Evolutionary conservation across 2,797 vertebrate species (phyloP).

Genomic region (Acipenser oxyrinchus): DNA sequence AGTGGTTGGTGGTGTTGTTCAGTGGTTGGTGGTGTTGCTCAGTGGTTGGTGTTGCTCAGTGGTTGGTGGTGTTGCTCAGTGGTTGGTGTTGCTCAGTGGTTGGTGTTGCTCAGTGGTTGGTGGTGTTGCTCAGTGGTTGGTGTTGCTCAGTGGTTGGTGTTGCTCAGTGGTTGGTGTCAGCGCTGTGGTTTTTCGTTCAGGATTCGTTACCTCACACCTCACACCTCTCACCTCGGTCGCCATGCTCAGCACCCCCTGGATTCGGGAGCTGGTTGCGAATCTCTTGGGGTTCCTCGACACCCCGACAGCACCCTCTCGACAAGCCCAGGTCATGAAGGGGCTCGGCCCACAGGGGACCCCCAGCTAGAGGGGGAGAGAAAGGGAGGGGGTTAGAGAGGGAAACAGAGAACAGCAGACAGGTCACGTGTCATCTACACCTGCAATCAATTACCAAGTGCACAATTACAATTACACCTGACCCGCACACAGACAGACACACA

Average conservation of each 20-base stretch:
- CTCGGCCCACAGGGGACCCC: slow-evolving; percentile 82
- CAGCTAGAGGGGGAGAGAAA: slow-evolving; percentile 45
- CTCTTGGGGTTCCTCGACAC: slow-evolving; percentile 64
- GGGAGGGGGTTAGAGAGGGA: too few species aligned
- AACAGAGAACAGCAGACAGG: neutral
- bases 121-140: too few species aligned
- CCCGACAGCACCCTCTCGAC: slow-evolving; percentile 62
- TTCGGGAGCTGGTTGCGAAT: slow-evolving; percentile 72
- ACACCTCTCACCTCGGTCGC: slow-evolving; percentile 64
- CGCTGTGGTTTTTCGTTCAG: too few species aligned
- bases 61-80: too few species aligned
- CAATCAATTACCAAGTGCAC: too few species aligned
- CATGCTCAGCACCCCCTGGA: slow-evolving; percentile 79
- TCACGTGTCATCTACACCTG: neutral
- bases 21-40: too few species aligned
- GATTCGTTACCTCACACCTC: neutral
- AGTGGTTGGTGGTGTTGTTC: too few species aligned
- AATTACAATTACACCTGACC: neutral
- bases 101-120: too few species aligned
- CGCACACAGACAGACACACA: neutral
- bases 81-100: too few species aligned
- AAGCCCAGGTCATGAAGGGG: slow-evolving; percentile 69
- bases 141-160: too few species aligned
- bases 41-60: too few species aligned
- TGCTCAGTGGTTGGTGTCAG: neutral